Evolutionary conservation across 2,888 invertebrate genomes (phyloP).

Genomic region (Taphrorychus bicolor): DNA sequence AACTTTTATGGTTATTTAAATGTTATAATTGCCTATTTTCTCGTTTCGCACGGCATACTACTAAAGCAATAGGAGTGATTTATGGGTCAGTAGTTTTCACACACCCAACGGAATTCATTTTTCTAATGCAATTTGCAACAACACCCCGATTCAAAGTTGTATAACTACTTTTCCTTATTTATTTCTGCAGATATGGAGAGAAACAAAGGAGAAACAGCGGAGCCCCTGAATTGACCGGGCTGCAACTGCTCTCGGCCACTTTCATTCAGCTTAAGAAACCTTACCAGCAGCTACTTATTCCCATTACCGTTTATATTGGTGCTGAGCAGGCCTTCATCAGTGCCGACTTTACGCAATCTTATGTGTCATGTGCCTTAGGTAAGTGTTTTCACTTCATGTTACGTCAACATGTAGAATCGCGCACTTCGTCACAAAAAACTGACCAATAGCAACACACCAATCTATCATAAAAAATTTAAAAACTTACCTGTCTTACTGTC

Average conservation of each 20-base stretch:
- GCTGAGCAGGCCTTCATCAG: conserved; percentile 97
- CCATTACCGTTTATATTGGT: conserved; percentile 95
- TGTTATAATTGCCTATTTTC: not conserved
- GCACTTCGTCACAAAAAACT: too few relatives aligned
- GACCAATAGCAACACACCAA: not conserved
- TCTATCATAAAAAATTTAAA: not conserved
- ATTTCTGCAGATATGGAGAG: conserved; percentile 89
- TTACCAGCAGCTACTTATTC: conserved; percentile 91
- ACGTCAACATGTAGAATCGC: too few relatives aligned
- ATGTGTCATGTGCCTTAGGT: conserved; percentile 77
- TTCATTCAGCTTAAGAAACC: conserved; percentile 89
- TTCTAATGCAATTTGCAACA: conserved; percentile 1
- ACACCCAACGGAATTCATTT: not conserved
- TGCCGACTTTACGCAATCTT: conserved; percentile 86
- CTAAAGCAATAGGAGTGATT: not conserved
- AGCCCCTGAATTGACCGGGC: conserved; percentile 77
- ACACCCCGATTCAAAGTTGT: not conserved
- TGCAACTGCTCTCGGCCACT: conserved; percentile 86
- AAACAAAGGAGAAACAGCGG: conserved; percentile 80
- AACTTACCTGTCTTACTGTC: not conserved
- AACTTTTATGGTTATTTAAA: not conserved
- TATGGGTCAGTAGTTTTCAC: not conserved
- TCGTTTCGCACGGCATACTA: not conserved
- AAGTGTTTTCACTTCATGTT: too few relatives aligned
- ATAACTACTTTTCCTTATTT: conserved; percentile 38